These are phyloP conservation scores for Leptinotarsa rubiginosa DNA, from an alignment of 2,888 invertebrate species.

Conservation along the genomic window DNA sequence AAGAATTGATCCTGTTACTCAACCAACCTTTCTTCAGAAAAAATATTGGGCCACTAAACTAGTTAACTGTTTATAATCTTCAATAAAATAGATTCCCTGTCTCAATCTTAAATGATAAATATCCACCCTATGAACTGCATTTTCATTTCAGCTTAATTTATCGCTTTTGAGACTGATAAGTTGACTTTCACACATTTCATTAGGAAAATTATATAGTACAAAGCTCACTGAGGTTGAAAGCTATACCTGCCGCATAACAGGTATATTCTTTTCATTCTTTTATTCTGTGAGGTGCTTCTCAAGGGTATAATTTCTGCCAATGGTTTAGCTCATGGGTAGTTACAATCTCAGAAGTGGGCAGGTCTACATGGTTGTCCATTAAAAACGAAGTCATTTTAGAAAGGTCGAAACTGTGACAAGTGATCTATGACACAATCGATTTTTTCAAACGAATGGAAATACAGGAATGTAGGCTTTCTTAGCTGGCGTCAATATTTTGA, in stretches of 20 bases:
- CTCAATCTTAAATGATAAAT: too few relatives aligned
- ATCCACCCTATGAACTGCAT: background rate
- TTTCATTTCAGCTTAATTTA: background rate
- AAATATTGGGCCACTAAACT: too few relatives aligned
- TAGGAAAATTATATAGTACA: conserved; percentile 33
- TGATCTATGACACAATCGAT: too few relatives aligned
- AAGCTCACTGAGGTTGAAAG: conserved; percentile 15
- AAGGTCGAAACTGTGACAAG: too few relatives aligned
- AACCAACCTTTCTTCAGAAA: too few relatives aligned
- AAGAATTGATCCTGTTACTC: too few relatives aligned
- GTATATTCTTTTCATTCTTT: conserved; percentile 30
- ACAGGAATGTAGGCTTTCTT: too few relatives aligned
- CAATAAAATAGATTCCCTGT: too few relatives aligned
- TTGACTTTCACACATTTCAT: conserved; percentile 29
- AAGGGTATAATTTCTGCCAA: conserved; percentile 21
- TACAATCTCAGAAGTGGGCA: conserved; percentile 18
- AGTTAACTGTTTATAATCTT: too few relatives aligned
- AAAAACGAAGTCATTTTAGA: too few relatives aligned
- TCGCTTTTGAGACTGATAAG: conserved; percentile 4
- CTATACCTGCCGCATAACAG: conserved; percentile 28
- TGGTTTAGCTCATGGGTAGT: conserved; percentile 25
- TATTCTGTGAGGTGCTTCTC: conserved; percentile 20
- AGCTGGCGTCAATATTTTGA: too few relatives aligned
- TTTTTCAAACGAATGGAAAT: too few relatives aligned
- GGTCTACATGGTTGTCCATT: background rate